Evolutionary conservation across 2,888 invertebrate species (phyloP), one percentile per base, ranked within the genome.

Genomic region (Tetramorium bicarinatum): DNA sequence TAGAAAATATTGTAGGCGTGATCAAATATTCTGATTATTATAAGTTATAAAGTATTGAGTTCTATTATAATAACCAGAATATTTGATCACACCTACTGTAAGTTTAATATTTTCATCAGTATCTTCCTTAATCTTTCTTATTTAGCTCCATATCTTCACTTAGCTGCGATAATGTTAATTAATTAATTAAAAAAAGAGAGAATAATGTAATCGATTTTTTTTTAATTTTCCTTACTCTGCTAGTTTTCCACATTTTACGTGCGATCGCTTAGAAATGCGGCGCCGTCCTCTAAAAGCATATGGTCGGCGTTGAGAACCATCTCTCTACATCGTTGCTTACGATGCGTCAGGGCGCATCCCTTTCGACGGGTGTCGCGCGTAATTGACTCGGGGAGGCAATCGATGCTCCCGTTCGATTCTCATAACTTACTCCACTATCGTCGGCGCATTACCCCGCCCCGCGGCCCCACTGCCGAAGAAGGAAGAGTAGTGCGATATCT

Each of bases 391-490:
- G 11, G 54, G 54, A 29, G 67, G 67, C 84, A 72, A 88, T 88
- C 75, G 86, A 85, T 71, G 66, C 9, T n/a, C 7, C 83, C 75
- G 38, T 83, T 84, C 52, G 67, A 79, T 61, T 80, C 74, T 67
- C 84, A 83, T 87, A 85, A 89, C 72, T 89, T 85, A 88, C 84
- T 82, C 84, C 56, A 71, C 56, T 82, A 88, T 85, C 85, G 69
- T 67, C 74, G 77, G 66, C 82, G 62, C 80, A 85, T 85, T 82
- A 83, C 71, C 29, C 47, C 72, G 66, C 67, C 41, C 25, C 15
- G 21, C n/a, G 25, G 3, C 13, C 13, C 8, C 15, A 44, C 18
- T 18, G 9, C 15, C 7, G 38, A 66, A 4, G 29, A 72, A 13
- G 34, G 18, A 2, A 25, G 44, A 29, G 9, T 18, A 44, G 49